Evolutionary conservation across 2,797 vertebrate genomes (phyloP), one percentile per base, ranked within the genome.

Genomic region (Mionectes olivaceus): DNA sequence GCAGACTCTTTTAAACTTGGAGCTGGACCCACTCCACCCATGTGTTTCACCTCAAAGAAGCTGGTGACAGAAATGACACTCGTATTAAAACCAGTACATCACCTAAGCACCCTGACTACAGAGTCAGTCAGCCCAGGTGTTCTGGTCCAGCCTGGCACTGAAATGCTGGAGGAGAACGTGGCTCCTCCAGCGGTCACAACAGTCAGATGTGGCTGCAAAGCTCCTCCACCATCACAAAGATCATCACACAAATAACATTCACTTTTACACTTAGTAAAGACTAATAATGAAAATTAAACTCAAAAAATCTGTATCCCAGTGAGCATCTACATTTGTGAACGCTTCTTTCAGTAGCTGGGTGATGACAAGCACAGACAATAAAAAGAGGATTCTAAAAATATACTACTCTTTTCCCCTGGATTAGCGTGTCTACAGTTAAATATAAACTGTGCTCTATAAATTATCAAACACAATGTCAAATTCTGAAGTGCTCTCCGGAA

Each of bases 371-470:
- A 70, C 55, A 93, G 90, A 89, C 83, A 96, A 97, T 92, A 94
- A 94, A 88, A 94, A 94, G 93, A 73, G 39, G 39, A 59, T 75
- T 87, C 92, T 96, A 96, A 97, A 97, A 96, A 97, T 96, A 96
- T 8, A 59, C 67, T 89, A 82, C 87, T 95, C 91, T 93, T 94
- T 94, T 93, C 30, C 82, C 84, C 37, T 60, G 60, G 89, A 96
- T 95, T 95, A 95, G 89, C 8, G 61, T 92, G 94, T 95, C 94
- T 96, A 95, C 83, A 84, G 94, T 96, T 97, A 96, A 96, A 96
- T 96, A 96, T 96, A 97, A 95, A 86, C 82, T 77, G 71, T 91
- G 86, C 86, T 94, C 96, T 77, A 94, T 96, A 91, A 96, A 95
- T 94, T 94, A 97, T 96, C 93, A 96, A 96, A 96, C 77, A 75